Evolutionary conservation across 1,140 invertebrate genomes (phyloP).

Genomic region (Potamilus streckersoni): DNA sequence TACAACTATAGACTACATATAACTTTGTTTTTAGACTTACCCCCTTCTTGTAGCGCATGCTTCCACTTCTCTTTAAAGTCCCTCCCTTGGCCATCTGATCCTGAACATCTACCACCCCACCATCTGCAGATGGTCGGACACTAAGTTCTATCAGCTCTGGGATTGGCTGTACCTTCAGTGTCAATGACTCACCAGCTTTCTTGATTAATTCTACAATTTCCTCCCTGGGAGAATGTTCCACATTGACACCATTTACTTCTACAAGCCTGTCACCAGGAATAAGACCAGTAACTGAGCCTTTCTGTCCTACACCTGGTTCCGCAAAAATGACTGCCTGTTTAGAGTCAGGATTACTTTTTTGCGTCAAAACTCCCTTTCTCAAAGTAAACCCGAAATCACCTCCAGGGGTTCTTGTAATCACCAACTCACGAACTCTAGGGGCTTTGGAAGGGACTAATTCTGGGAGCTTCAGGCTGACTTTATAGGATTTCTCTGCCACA

Average conservation of each 20-base stretch:
- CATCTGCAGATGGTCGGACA: slow-evolving; percentile 59
- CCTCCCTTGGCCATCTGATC: slow-evolving; percentile 80
- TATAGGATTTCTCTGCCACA: slow-evolving; percentile 60
- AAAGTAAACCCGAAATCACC: slow-evolving; percentile 96
- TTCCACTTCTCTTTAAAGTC: slow-evolving; percentile 82
- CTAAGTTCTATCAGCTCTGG: slow-evolving; percentile 81
- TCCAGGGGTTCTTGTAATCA: slow-evolving; percentile 83
- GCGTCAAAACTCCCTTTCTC: slow-evolving; percentile 74
- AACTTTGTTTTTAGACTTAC: slow-evolving; percentile 35
- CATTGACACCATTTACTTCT: slow-evolving; percentile 88
- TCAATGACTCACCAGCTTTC: slow-evolving; percentile 83
- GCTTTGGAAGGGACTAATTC: slow-evolving; percentile 79
- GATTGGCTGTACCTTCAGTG: slow-evolving; percentile 80
- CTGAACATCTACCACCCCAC: slow-evolving; percentile 71
- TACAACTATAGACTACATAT: neutral
- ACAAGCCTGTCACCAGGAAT: slow-evolving; percentile 92
- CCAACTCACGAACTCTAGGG: slow-evolving; percentile 81
- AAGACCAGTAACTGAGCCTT: slow-evolving; percentile 79
- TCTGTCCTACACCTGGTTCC: slow-evolving; percentile 82
- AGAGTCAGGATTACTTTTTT: slow-evolving; percentile 64
- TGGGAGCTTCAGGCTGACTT: slow-evolving; percentile 80
- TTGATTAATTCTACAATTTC: slow-evolving; percentile 95
- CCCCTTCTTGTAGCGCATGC: slow-evolving; percentile 57
- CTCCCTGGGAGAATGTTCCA: slow-evolving; percentile 87
- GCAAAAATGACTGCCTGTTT: slow-evolving; percentile 87